phyloP scores from a whole-genome alignment of 2,888 invertebrate species.

The Petrolisthes cinctipes region DNA sequence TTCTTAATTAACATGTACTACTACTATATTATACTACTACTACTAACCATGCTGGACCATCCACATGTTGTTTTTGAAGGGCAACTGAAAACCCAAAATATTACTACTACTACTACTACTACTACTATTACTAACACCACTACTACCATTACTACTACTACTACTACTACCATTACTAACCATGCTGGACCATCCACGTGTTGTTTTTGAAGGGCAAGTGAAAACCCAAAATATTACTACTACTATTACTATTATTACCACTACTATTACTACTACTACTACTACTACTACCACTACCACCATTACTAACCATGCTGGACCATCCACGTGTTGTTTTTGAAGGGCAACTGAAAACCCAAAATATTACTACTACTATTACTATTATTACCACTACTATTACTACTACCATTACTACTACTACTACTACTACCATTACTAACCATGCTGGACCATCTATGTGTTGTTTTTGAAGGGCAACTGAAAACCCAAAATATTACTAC shows the following conservation, averaged over 20 bases:
- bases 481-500: neutral
- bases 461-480: constrained; percentile 17
- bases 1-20: too few species aligned
- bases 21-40: too few species aligned
- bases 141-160: too few species aligned
- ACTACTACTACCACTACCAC: too few species aligned
- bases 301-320: neutral
- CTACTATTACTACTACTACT: too few species aligned
- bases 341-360: constrained; percentile 35
- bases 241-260: too few species aligned
- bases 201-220: constrained; percentile 11
- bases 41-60: neutral
- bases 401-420: too few species aligned
- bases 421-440: neutral
- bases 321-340: neutral
- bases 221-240: too few species aligned
- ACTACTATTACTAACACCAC: too few species aligned
- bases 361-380: too few species aligned
- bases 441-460: neutral
- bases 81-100: constrained; percentile 21
- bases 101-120: too few species aligned
- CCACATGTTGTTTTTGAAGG: neutral
- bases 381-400: too few species aligned
- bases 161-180: neutral
- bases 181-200: neutral